A percentile compares a stretch with the other conserved stretches of the same genome.
These are phyloP conservation scores for Pelobates cultripes DNA, from an alignment of 2,797 vertebrate genomes.

Conservation along the genomic window DNA sequence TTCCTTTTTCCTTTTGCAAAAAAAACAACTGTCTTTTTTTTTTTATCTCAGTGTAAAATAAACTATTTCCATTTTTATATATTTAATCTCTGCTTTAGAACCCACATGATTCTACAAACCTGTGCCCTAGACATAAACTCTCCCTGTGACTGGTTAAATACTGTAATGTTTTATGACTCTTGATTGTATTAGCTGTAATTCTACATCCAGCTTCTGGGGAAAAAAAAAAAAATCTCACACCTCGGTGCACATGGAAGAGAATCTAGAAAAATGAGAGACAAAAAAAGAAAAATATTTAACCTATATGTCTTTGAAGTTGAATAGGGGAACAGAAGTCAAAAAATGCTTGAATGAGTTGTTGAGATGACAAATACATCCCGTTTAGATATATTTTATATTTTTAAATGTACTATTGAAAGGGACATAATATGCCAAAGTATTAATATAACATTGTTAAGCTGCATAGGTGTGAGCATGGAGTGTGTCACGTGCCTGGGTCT, in stretches of 20 bases:
- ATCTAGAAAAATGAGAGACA: neutral
- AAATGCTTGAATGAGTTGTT: slow-evolving; percentile 14
- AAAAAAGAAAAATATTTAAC: neutral
- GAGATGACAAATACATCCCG: neutral
- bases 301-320: slow-evolving; percentile 1
- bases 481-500: too few species aligned
- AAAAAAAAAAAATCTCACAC: slow-evolving; percentile 31
- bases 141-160: neutral
- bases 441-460: too few species aligned
- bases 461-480: too few species aligned
- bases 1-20: too few species aligned
- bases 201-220: slow-evolving; percentile 5
- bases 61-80: too few species aligned
- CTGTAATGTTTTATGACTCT: slow-evolving; percentile 7
- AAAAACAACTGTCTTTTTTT: too few species aligned
- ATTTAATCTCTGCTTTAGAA: too few species aligned
- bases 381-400: too few species aligned
- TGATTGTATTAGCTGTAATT: slow-evolving; percentile 29
- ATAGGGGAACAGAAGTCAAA: neutral
- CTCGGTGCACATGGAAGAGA: slow-evolving; percentile 18
- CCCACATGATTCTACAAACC: neutral
- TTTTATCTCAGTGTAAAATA: too few species aligned
- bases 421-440: too few species aligned
- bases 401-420: too few species aligned
- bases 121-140: slow-evolving; percentile 10